Conservation (phyloP, 1,140 invertebrate genomes). For the Eubasilissa regina region DNA sequence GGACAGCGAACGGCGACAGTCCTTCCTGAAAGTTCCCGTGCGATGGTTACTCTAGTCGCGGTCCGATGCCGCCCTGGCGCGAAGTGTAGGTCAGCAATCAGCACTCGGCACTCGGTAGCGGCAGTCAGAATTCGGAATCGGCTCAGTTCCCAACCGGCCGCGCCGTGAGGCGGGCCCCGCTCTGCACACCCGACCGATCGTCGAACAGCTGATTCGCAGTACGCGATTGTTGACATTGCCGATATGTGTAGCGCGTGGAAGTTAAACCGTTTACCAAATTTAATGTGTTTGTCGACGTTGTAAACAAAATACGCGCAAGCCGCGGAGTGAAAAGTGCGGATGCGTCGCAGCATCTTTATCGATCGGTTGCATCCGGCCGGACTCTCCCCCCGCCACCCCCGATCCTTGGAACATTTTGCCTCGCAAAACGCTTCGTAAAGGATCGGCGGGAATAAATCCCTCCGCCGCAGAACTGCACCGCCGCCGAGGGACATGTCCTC, state of each 20-base stretch:
- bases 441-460: background rate
- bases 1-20: too few relatives aligned
- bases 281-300: too few relatives aligned
- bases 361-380: slow-evolving; percentile 11
- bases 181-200: background rate
- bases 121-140: too few relatives aligned
- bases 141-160: slow-evolving; percentile 25
- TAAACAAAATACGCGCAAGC: background rate
- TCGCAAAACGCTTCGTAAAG: slow-evolving; percentile 6
- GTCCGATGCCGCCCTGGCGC: background rate
- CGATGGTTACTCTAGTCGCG: slow-evolving; percentile 12
- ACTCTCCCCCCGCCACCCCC: background rate
- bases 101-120: too few relatives aligned
- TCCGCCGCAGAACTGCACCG: background rate
- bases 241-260: background rate
- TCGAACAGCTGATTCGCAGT: slow-evolving; percentile 28
- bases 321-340: background rate
- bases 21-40: too few relatives aligned
- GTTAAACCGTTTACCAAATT: too few relatives aligned
- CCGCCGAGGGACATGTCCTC: slow-evolving; percentile 32
- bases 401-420: slow-evolving; percentile 20
- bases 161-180: slow-evolving; percentile 7
- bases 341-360: slow-evolving; percentile 20
- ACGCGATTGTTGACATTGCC: background rate
- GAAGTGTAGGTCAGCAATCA: background rate